Base-by-base conservation (phyloP, 2,888 invertebrate genomes). In the Zhuqinia jingwanae region DNA sequence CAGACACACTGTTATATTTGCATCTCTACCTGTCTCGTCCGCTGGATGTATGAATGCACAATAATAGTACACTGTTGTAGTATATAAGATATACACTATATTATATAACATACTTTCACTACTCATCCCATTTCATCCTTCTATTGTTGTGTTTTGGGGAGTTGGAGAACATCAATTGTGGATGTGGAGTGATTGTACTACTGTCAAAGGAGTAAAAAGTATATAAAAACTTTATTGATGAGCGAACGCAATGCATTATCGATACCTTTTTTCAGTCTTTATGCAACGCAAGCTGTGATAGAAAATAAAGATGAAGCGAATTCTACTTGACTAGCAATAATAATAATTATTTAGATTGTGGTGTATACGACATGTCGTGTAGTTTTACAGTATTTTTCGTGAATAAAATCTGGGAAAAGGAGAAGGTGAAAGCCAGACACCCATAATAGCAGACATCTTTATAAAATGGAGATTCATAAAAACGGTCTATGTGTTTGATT, bases 261-360 rank as follows among this genome's bases (percentile, higher is more conserved):
- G 78, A n/a, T 47, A 36, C 78, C 78, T 47, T 36, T 78, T 78
- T 30, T 36, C 25, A 22, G 17, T 58, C 20, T 8, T 42, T 81
- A 15, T 36, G 80, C 80, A 80, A 80, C 68, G 58, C 27, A 81
- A 81, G 53, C 70, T 73, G 81, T 81, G 81, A 81, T 81, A 81
- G 47, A 77, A 79, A 2, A 81, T 50, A 17, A 79, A 53, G 56
- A 80, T n/a, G 42, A 45, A 50, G 20, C 53, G 47, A 78, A 36
- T 68, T 80, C 36, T 80, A 36, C 8, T n/a, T n/a, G n/a, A n/a
- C n/a, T n/a, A n/a, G n/a, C n/a, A n/a, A n/a, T n/a, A n/a, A n/a
- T n/a, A n/a, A n/a, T n/a, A n/a, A n/a, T n/a, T n/a, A n/a, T n/a
- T 20, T 53, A 30, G 30, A 65, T 5, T 17, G 15, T 15, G 8